A percentile compares a stretch with the other conserved stretches of the same genome.
Conservation (phyloP, 2,797 vertebrate genomes). For the Clarias pachynema region DNA sequence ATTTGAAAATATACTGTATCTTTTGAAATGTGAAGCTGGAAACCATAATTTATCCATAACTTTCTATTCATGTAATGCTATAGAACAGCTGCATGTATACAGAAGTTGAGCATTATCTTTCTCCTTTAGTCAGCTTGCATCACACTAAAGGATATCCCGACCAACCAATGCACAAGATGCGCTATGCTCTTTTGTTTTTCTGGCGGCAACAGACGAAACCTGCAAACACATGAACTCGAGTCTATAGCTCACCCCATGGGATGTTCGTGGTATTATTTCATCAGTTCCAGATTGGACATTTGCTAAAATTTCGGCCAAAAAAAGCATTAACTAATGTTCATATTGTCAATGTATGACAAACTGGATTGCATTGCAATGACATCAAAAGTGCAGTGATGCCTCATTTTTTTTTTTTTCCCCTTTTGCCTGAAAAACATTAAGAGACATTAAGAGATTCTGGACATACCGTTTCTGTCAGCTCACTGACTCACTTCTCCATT, state of each 20-base stretch:
- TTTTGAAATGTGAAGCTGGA: background rate
- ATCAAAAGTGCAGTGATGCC: background rate
- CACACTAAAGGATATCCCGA: background rate
- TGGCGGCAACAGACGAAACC: background rate
- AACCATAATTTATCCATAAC: background rate
- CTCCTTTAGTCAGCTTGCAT: background rate
- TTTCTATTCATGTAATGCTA: background rate
- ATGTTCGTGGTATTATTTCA: background rate
- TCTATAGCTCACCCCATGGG: background rate
- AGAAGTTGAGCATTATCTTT: background rate
- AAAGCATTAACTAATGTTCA: background rate
- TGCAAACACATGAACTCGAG: background rate
- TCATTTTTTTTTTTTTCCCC: background rate
- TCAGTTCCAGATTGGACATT: background rate
- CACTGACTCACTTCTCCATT: constrained; percentile 21
- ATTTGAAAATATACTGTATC: background rate
- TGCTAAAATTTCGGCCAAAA: background rate
- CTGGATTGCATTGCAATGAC: background rate
- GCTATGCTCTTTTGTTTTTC: no score
- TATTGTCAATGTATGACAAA: background rate
- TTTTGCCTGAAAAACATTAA: constrained; percentile 10
- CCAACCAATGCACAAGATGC: background rate
- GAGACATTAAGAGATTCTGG: background rate
- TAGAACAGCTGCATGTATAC: background rate
- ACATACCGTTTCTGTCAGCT: constrained; percentile 5